Percentiles rank a stretch among this genome's conserved stretches.
Evolutionary conservation across 2,113 vertebrate genomes (phyloP).

Genomic region (Fregata magnificens): DNA sequence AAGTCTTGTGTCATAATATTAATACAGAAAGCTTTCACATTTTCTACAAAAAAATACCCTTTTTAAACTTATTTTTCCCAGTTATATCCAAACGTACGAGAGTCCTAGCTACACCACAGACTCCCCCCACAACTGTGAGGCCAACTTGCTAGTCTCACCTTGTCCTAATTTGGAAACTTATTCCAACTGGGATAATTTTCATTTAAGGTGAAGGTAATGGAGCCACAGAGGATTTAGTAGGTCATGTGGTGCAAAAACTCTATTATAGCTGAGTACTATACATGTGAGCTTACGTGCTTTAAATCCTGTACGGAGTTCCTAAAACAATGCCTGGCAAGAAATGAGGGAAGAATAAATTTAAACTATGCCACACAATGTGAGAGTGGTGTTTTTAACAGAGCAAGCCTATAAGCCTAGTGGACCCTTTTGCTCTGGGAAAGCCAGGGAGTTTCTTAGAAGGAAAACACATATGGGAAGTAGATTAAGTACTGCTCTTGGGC

Average conservation of each 20-base stretch:
- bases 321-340: slow-evolving; percentile 2
- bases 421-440: neutral
- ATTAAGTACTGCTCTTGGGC: neutral
- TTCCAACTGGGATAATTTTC: neutral
- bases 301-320: neutral
- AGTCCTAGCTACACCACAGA: neutral
- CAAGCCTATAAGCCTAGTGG: neutral
- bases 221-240: neutral
- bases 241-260: neutral
- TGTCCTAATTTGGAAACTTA: neutral
- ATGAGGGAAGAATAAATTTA: neutral
- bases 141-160: neutral
- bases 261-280: neutral
- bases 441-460: neutral
- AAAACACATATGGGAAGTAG: neutral
- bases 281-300: neutral
- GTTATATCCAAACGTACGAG: neutral
- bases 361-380: neutral
- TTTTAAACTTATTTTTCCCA: neutral
- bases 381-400: neutral
- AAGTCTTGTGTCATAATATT: neutral
- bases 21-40: neutral
- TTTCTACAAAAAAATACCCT: neutral
- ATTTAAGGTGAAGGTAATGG: neutral
- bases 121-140: neutral